phyloP scores from a whole-genome alignment of 2,888 invertebrate species.

The Aspidiotus rigidus region DNA sequence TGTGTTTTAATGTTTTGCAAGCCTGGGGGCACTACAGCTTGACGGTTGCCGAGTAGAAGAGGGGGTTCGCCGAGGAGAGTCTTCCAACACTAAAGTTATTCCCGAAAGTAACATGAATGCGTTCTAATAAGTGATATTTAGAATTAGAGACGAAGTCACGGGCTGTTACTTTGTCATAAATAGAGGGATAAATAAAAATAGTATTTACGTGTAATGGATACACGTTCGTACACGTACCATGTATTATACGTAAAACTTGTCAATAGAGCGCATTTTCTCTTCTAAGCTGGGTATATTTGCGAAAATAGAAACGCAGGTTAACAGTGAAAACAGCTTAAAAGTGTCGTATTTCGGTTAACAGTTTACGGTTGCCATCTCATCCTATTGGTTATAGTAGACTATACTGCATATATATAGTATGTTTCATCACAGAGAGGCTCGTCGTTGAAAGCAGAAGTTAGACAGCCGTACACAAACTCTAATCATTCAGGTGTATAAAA shows the following conservation, averaged over 20 bases:
- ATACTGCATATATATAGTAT: no score
- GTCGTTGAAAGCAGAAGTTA: background rate
- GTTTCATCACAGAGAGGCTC: no score
- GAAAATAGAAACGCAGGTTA: background rate
- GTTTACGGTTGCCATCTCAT: background rate
- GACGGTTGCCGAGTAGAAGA: no score
- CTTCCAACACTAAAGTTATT: no score
- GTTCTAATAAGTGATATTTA: no score
- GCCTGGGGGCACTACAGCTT: no score
- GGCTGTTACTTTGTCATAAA: no score
- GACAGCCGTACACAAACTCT: background rate
- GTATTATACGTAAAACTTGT: background rate
- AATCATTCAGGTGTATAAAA: background rate
- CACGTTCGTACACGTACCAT: background rate
- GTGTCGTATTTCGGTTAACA: background rate
- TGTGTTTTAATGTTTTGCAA: no score
- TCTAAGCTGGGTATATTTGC: background rate
- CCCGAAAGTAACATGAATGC: no score
- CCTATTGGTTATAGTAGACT: no score
- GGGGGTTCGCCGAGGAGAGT: no score
- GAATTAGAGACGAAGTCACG: no score
- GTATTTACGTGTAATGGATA: conserved; percentile 26
- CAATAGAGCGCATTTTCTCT: background rate
- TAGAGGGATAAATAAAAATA: background rate
- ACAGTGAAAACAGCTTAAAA: background rate